phyloP scores from a whole-genome alignment of 1,140 invertebrate species.

The Cardiocondyla obscurior region DNA sequence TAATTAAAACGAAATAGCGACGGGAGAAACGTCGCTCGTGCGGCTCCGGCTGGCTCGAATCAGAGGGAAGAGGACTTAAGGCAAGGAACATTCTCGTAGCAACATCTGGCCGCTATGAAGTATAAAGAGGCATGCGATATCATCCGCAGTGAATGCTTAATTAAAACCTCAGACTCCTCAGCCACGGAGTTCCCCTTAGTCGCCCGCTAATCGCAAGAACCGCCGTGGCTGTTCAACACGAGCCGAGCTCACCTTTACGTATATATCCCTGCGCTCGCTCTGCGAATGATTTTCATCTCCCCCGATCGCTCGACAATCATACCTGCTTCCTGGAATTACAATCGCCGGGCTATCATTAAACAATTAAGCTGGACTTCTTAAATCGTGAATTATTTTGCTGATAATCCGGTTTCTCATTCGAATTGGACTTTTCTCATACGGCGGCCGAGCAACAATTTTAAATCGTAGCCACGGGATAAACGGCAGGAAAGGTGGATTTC shows the following conservation, averaged over 20 bases:
- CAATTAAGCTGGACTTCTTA: not conserved
- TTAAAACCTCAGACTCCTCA: constrained; percentile 83
- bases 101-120: constrained; percentile 83
- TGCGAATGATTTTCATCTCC: constrained; percentile 17
- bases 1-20: constrained; percentile 80
- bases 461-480: not conserved
- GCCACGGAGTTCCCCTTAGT: constrained; percentile 71
- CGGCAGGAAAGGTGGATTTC: constrained; percentile 4
- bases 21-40: constrained; percentile 68
- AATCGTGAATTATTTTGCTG: not conserved
- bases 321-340: not conserved
- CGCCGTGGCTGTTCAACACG: constrained; percentile 75
- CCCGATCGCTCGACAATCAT: not conserved
- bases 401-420: not conserved
- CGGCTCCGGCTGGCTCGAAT: constrained; percentile 40
- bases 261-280: constrained; percentile 23
- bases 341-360: not conserved
- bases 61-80: constrained; percentile 65
- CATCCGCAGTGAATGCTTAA: constrained; percentile 84
- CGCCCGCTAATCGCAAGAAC: constrained; percentile 79
- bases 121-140: constrained; percentile 83
- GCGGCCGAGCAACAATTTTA: not conserved
- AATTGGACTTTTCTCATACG: not conserved
- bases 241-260: constrained; percentile 53
- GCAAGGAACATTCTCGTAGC: constrained; percentile 73